Evolutionary conservation across 2,797 vertebrate genomes (phyloP), one percentile per base, ranked within the genome.

Genomic region (Acropternis orthonyx): DNA sequence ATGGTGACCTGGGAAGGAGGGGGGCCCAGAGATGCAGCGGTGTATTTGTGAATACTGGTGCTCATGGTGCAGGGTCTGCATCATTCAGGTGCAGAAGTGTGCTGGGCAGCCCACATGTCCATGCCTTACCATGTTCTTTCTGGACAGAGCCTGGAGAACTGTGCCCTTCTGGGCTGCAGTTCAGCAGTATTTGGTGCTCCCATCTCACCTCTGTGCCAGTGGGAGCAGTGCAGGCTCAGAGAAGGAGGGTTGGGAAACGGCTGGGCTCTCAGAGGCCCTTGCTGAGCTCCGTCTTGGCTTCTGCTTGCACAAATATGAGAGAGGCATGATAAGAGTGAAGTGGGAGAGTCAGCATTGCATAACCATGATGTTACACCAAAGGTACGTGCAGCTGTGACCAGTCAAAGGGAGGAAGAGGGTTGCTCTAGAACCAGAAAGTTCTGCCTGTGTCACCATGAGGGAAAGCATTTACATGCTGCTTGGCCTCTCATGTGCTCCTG

Each of bases 351-450:
- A 48, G 61, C 18, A 5, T 90, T 95, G 67, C 54, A 28, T 56
- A 93, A 89, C 48, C 66, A 27, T 85, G 71, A 88, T 88, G 71
- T 92, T 88, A 81, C 74, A 88, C 67, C 67, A 71, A 85, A 95
- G 93, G 71, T 95, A 92, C 71, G 6, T 61, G 72, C 89, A 94
- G 93, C 92, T 95, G 94, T 43, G 71, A 22, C 63, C 72, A 61
- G 82, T 84, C 30, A 73, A 44, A 67, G 56, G 78, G 54, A 85
- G 66, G 62, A 91, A 68, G 36, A 43, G 46, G 68, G 32, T 85
- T 49, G 41, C 88, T 82, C 34, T 28, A 44, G 61, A 39, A 87
- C 68, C 71, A 94, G 67, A 80, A 94, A 72, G 61, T 73, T 86
- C 87, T 74, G 32, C 30, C 52, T 76, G 36, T 88, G 73, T 93